Evolutionary conservation across 2,113 vertebrate genomes (phyloP), one percentile per base, ranked within the genome.

Genomic region (Seriola rivoliana): DNA sequence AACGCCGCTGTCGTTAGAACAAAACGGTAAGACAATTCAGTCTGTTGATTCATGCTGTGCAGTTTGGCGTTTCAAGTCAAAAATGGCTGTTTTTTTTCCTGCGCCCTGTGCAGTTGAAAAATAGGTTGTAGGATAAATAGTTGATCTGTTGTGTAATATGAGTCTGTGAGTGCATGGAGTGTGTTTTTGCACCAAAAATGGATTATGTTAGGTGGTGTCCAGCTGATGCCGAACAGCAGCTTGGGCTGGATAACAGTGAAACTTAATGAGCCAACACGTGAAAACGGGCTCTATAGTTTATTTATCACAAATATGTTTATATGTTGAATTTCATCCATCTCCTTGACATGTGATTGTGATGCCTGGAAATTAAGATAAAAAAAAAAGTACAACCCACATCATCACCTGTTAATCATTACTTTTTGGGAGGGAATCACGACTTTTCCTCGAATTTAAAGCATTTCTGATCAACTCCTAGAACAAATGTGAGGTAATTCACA

Each of bases 21-120:
- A 76, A 84, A 89, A 90, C 92, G 92, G 92, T 93, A 78, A 92
- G 90, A 55, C 19, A 13, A 21, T 21, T 14, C 13, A n/a, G 42
- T 16, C 46, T 19, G 1, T 8, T 2, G 16, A 3, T 3, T 40
- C 34, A 36, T 6, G 34, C 34, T 11, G 1, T 4, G 5, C 7
- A 25, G 1, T 13, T 1, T 5, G 21, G 3, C 34, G 17, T 21
- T 52, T 52, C 23, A 23, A 25, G 25, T 4, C 0, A 62, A 1
- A 36, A 36, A 3, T 29, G 34, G 12, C 11, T 66, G 62, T 1
- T 13, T 11, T 12, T 34, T 14, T 19, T 6, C 38, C 38, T 17
- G 46, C 11, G 23, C 3, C 1, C 0, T 11, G 16, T 21, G 59
- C 36, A n/a, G 17, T 32, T 29, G 65, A 13, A 60, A 21, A 25